Evolutionary conservation across 2,113 vertebrate genomes (phyloP).

Genomic region (Strigops habroptila): DNA sequence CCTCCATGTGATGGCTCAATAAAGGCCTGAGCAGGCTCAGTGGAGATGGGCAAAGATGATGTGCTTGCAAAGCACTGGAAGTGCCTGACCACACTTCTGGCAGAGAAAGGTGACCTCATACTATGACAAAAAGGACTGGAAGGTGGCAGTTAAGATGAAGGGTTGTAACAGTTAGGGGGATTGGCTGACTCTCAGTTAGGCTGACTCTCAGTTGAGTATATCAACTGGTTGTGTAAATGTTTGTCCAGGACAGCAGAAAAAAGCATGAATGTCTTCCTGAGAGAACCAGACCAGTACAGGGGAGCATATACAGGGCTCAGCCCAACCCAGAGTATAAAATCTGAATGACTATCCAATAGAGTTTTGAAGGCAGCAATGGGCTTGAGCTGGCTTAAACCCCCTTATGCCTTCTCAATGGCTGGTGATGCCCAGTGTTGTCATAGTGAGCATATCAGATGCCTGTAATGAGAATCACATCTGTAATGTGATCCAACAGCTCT

Average conservation of each 20-base stretch:
- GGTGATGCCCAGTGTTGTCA: background rate
- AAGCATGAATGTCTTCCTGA: background rate
- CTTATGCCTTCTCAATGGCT: background rate
- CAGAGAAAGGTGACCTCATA: background rate
- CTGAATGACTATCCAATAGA: background rate
- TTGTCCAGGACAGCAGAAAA: background rate
- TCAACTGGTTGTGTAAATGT: background rate
- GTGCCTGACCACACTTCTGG: background rate
- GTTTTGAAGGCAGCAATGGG: background rate
- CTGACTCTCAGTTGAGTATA: background rate
- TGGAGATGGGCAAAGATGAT: background rate
- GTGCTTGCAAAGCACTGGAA: background rate
- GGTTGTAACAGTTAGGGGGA: background rate
- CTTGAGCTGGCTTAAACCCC: background rate
- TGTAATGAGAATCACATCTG: background rate
- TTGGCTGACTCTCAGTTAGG: background rate
- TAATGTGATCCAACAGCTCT: background rate
- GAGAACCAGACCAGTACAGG: background rate
- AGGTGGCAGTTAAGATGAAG: background rate
- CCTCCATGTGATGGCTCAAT: background rate
- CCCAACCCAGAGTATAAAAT: background rate
- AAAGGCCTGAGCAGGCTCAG: background rate
- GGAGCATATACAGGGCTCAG: background rate
- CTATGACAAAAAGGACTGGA: background rate
- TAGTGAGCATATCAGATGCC: background rate